phyloP scores from a whole-genome alignment of 2,113 vertebrate genomes.

The Aramus guarauna region DNA sequence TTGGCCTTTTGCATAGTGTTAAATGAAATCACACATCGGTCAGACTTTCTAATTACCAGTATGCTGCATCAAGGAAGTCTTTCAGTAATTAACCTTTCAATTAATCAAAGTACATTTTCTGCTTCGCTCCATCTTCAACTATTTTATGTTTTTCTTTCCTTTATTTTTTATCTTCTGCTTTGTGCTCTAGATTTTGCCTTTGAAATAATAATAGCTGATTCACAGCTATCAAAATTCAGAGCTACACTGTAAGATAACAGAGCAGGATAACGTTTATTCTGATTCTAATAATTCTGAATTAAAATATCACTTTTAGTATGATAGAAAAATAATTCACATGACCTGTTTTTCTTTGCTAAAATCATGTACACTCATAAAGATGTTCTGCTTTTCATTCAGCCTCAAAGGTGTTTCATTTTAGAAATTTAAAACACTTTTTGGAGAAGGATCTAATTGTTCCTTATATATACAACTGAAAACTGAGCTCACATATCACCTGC shows the following conservation, averaged over 20 bases:
- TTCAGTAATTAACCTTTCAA: slow-evolving; percentile 26
- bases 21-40: not conserved
- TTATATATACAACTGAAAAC: not conserved
- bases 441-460: not conserved
- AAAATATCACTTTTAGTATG: not conserved
- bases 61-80: not conserved
- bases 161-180: not conserved
- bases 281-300: not conserved
- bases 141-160: not conserved
- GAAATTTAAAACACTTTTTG: not conserved
- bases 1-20: not conserved
- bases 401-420: not conserved
- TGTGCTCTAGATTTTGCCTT: not conserved
- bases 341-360: not conserved
- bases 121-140: not conserved
- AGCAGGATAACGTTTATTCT: not conserved
- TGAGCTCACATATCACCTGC: not conserved
- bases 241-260: not conserved
- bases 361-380: not conserved
- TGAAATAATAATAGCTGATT: slow-evolving; percentile 2
- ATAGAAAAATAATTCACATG: not conserved
- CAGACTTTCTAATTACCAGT: not conserved
- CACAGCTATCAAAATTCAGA: not conserved
- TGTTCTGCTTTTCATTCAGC: not conserved
- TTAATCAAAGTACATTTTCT: slow-evolving; percentile 15